These are phyloP conservation scores for Hesperia comma DNA, from an alignment of 2,888 invertebrate species.

Conservation along the genomic window DNA sequence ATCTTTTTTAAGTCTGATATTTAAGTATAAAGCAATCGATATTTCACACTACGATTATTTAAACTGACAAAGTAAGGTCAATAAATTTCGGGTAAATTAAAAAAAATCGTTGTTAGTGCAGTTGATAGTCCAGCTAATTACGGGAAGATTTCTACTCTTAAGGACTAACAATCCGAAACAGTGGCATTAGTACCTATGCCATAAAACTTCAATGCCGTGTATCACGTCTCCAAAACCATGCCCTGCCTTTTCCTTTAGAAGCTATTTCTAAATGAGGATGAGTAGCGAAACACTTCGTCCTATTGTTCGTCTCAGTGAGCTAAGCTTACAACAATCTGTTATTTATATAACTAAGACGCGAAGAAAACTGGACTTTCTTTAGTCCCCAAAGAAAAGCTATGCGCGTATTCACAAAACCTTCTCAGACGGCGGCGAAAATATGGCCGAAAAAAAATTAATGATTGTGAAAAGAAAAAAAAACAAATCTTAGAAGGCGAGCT, in stretches of 20 bases:
- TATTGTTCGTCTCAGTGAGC: slow-evolving; percentile 26
- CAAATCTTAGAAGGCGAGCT: slow-evolving; percentile 75
- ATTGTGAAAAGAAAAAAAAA: slow-evolving; percentile 51
- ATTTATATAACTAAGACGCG: slow-evolving; percentile 34
- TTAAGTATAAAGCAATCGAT: too few species aligned
- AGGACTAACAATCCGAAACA: too few species aligned
- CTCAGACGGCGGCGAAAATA: slow-evolving; percentile 45
- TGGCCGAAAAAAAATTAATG: slow-evolving; percentile 63
- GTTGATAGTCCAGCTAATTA: too few species aligned
- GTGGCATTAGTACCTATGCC: too few species aligned
- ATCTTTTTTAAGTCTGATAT: too few species aligned
- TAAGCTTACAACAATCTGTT: slow-evolving; percentile 30
- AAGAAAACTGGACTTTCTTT: slow-evolving; percentile 32
- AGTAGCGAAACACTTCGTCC: slow-evolving; percentile 24
- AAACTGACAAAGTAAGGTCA: too few species aligned
- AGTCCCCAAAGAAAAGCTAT: slow-evolving; percentile 32
- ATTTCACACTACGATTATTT: too few species aligned
- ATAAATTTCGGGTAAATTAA: too few species aligned
- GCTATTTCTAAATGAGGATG: slow-evolving; percentile 30
- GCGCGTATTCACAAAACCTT: slow-evolving; percentile 41
- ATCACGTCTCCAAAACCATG: background rate
- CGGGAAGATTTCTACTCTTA: too few species aligned
- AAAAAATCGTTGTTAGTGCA: too few species aligned
- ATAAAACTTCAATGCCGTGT: background rate
- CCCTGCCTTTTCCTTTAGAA: background rate